phyloP scores from a whole-genome alignment of 1,140 invertebrate species.

The Psix sp. region DNA sequence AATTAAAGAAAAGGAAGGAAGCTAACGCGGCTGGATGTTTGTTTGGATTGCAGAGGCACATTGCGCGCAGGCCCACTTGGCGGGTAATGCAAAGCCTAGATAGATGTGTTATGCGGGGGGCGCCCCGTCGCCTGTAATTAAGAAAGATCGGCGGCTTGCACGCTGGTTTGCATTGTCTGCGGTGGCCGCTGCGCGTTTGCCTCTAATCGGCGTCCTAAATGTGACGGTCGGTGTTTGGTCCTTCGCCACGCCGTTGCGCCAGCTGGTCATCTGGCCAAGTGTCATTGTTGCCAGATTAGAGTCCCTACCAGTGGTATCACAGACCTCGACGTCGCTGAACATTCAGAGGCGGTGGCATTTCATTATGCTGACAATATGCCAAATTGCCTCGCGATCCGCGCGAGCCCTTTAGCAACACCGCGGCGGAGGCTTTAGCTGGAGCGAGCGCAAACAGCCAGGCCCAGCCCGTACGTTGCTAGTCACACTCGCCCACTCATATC shows the following conservation, averaged over 20 bases:
- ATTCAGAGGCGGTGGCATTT: conserved; percentile 69
- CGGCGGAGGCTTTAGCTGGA: conserved; percentile 75
- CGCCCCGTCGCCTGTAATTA: conserved; percentile 70
- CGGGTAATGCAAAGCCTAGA: conserved; percentile 77
- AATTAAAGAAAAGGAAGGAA: conserved; percentile 41
- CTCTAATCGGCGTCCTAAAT: conserved; percentile 68
- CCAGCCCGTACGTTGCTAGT: conserved; percentile 76
- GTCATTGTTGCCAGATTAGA: conserved; percentile 73
- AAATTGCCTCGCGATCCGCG: conserved; percentile 65
- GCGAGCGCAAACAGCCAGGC: conserved; percentile 75
- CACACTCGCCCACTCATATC: conserved; percentile 74
- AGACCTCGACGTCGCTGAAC: conserved; percentile 67
- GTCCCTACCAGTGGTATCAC: conserved; percentile 70
- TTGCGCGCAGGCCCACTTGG: conserved; percentile 76
- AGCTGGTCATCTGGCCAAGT: conserved; percentile 69
- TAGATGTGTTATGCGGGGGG: conserved; percentile 57
- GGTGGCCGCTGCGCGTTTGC: conserved; percentile 77
- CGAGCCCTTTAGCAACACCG: conserved; percentile 72
- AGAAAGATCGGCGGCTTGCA: conserved; percentile 67
- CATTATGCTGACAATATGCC: conserved; percentile 66
- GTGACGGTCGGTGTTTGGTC: conserved; percentile 66
- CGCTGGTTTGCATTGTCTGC: conserved; percentile 78
- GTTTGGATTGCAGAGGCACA: conserved; percentile 78
- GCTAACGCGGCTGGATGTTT: conserved; percentile 77
- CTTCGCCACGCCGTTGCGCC: conserved; percentile 69